These are phyloP conservation scores for Zaprionus lachaisei DNA, from an alignment of 1,140 invertebrate genomes.

Conservation along the genomic window DNA sequence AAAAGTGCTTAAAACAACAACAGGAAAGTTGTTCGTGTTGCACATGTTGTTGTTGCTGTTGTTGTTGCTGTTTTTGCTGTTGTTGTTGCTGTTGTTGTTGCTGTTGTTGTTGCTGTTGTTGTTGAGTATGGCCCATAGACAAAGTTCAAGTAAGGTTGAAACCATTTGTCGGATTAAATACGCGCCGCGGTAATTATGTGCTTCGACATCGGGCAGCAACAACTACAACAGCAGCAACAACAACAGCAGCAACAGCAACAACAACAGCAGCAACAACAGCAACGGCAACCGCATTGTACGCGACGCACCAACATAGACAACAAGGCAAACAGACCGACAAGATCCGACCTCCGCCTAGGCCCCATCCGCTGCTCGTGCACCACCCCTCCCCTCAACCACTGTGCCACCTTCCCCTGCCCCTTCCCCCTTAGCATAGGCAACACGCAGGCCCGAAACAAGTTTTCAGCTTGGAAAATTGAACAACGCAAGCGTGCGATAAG, in stretches of 20 bases:
- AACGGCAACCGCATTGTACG: slow-evolving; percentile 32
- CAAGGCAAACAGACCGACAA: slow-evolving; percentile 76
- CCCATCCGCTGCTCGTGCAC: background rate
- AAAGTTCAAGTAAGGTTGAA: slow-evolving; percentile 83
- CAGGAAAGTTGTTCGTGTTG: slow-evolving; percentile 47
- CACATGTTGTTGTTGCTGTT: slow-evolving; percentile 45
- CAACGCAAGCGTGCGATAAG: slow-evolving; percentile 63
- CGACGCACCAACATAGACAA: slow-evolving; percentile 60
- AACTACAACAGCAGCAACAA: slow-evolving; percentile 22
- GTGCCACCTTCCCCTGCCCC: background rate
- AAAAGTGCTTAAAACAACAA: slow-evolving; percentile 54
- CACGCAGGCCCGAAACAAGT: slow-evolving; percentile 67
- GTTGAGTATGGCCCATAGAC: slow-evolving; percentile 69
- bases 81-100: too few relatives aligned
- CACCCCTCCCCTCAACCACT: background rate
- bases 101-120: slow-evolving; percentile 23
- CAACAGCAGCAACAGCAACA: background rate
- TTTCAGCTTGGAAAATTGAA: slow-evolving; percentile 50
- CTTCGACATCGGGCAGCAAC: slow-evolving; percentile 50
- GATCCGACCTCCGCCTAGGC: slow-evolving; percentile 36
- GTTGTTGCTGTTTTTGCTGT: slow-evolving; percentile 4
- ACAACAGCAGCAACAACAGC: slow-evolving; percentile 7
- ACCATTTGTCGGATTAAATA: slow-evolving; percentile 83
- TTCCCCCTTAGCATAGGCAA: background rate
- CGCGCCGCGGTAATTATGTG: slow-evolving; percentile 81